Conservation (phyloP, 2,888 invertebrate species). For the Harmothoe impar region DNA sequence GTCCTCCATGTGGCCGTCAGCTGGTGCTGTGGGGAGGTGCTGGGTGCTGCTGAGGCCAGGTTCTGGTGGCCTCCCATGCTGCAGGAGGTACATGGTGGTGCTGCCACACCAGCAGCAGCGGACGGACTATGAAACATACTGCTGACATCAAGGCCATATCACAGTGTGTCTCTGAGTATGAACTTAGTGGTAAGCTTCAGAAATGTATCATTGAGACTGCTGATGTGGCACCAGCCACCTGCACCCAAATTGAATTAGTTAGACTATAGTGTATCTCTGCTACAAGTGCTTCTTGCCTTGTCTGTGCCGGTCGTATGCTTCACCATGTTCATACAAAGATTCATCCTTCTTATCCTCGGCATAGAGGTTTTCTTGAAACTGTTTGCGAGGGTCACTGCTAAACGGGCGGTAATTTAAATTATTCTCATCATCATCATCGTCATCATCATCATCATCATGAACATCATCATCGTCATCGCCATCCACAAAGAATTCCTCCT, state of each 20-base stretch:
- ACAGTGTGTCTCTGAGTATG: conserved; percentile 32
- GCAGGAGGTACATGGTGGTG: background rate
- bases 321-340: conserved; percentile 28
- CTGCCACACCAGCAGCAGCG: background rate
- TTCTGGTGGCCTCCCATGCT: background rate
- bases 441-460: conserved; percentile 73
- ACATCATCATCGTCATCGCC: conserved; percentile 77
- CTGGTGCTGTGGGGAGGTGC: too few species aligned
- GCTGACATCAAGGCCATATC: conserved; percentile 10
- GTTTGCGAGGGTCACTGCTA: conserved; percentile 37
- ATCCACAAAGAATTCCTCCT: conserved; percentile 71
- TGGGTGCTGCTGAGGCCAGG: too few species aligned
- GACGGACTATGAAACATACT: background rate
- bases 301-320: conserved; percentile 58
- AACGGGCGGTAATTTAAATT: conserved; percentile 12
- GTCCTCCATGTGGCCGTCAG: too few species aligned
- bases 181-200: background rate
- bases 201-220: background rate
- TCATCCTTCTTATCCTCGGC: background rate
- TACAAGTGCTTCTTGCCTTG: conserved; percentile 34
- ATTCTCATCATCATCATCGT: conserved; percentile 69
- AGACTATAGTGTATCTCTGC: conserved; percentile 46
- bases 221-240: background rate
- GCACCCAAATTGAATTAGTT: conserved; percentile 17
- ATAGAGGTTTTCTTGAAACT: background rate